These are phyloP conservation scores for Oceanodroma leucorhoa DNA, from an alignment of 2,797 vertebrate genomes.

Conservation along the genomic window DNA sequence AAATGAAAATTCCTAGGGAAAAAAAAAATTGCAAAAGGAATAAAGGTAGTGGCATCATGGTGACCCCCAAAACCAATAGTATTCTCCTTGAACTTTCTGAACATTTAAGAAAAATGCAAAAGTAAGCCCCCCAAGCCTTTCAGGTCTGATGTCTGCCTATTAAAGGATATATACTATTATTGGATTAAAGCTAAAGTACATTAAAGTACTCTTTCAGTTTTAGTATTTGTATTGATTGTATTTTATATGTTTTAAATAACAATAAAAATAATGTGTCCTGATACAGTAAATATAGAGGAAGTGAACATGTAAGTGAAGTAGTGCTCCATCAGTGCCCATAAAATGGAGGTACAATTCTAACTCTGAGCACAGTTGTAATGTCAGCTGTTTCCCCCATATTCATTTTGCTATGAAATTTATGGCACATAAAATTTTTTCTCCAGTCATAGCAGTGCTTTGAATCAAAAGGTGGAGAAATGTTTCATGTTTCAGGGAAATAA, in stretches of 20 bases:
- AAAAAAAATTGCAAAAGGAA: not conserved
- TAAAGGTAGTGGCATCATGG: not conserved
- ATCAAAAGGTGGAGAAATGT: not conserved
- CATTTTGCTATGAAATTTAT: not conserved
- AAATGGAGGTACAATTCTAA: not conserved
- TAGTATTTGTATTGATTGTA: not conserved
- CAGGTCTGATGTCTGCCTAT: not conserved
- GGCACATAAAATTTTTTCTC: not conserved
- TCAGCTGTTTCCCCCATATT: not conserved
- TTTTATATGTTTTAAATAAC: not conserved
- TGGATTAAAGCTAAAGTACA: not conserved
- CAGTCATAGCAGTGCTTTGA: not conserved
- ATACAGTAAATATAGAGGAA: not conserved
- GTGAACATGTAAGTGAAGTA: not conserved
- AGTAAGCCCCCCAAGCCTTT: not conserved
- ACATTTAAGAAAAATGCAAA: not conserved
- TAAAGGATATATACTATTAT: not conserved
- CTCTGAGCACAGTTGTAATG: not conserved
- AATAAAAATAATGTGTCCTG: not conserved
- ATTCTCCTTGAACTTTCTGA: not conserved
- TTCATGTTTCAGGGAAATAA: not conserved
- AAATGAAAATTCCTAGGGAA: not conserved
- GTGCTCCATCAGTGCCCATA: not conserved
- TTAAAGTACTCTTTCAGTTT: not conserved
- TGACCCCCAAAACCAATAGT: not conserved